Evolutionary conservation across 2,888 invertebrate genomes (phyloP), one percentile per base, ranked within the genome.

Genomic region (Morpho achilles): DNA sequence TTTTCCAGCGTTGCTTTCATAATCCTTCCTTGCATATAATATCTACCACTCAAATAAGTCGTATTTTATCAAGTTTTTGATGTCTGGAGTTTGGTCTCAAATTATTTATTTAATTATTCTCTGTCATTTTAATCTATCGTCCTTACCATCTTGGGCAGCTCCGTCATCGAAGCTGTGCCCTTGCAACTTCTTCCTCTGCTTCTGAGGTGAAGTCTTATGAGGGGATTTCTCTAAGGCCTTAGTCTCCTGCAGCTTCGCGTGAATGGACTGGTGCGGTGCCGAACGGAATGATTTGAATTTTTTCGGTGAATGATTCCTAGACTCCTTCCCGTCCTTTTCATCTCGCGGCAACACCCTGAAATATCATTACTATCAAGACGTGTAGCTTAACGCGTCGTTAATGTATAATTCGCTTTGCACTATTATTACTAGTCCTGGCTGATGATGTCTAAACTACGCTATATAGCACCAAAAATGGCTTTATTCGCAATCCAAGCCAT

Each of bases 301-400:
- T 76, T 94, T 93, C 52, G 95, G 95, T 45, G 94, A 94, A 60
- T 81, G 82, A 45, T 93, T 93, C 84, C 95, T 96, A 68, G 95
- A 95, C 74, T 95, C 96, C 83, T 96, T 96, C 71, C 95, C 94
- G 67, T 96, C 96, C 76, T 96, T 96, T 76, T 96, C 96, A 77
- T 96, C 96, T 74, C 96, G 95, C 62, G 96, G 94, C 66, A 96
- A 93, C 55, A 94, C 94, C 90, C 96, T 96, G 82, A 46, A 67
- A 66, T 45, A 45, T n/a, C 10, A 3, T 43, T 43, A 8, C n/a
- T 43, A 43, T 43, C 3, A 43, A n/a, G 8, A 43, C 3, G 7
- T 43, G 43, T 43, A 32, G 5, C 23, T 5, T 43, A 3, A 43
- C 8, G 10, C 10, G 16, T 60, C n/a, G 10, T 8, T 42, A 8